These are phyloP conservation scores for Glandiceps talaboti DNA, from an alignment of 53 echinoderm and acorn worm genomes.

Conservation along the genomic window DNA sequence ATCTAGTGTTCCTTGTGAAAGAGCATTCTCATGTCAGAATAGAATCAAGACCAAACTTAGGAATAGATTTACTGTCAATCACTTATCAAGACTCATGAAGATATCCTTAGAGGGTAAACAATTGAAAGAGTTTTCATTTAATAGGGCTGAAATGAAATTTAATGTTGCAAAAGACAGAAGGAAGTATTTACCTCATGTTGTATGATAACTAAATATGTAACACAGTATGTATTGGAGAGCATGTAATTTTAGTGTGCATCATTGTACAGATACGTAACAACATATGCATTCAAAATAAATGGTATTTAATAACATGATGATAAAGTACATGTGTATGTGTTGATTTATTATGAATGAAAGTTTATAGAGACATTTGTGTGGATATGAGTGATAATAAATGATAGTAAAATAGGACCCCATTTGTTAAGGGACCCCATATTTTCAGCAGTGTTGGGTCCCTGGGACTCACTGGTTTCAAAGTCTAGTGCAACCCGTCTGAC, in stretches of 20 bases:
- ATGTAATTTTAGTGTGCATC: too few species aligned
- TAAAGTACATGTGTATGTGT: neutral
- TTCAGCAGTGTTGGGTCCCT: neutral
- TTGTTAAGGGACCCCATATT: neutral
- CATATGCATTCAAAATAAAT: too few species aligned
- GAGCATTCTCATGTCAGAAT: slow-evolving; percentile 5
- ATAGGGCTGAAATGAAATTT: neutral
- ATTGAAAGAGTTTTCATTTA: neutral
- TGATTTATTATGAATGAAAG: neutral
- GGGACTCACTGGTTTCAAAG: neutral
- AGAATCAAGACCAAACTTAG: neutral
- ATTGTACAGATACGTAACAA: too few species aligned
- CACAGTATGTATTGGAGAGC: too few species aligned
- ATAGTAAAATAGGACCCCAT: neutral
- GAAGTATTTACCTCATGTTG: neutral
- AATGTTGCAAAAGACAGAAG: neutral
- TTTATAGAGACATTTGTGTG: neutral
- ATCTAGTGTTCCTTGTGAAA: neutral
- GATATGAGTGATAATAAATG: too few species aligned
- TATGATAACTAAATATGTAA: too few species aligned
- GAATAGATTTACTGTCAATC: neutral
- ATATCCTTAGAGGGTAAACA: neutral
- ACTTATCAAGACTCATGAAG: neutral
- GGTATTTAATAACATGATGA: neutral
- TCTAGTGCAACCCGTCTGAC: neutral